A percentile compares a stretch with the other conserved stretches of the same genome.
phyloP scores from a whole-genome alignment of 2,113 vertebrate species.

The Actenoides lindsayi region DNA sequence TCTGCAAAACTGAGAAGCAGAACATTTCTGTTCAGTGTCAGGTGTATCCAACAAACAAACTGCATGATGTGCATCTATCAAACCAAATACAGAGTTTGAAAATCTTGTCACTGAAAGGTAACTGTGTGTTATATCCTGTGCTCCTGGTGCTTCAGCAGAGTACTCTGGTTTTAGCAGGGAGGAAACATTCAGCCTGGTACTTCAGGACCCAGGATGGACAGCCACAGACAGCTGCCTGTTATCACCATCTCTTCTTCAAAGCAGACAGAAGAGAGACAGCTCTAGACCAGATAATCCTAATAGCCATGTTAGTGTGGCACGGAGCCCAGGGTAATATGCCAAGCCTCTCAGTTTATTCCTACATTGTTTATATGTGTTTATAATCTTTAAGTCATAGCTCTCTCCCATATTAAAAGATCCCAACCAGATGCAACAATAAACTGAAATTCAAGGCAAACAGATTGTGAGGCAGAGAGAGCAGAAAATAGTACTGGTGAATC shows the following conservation, averaged over 20 bases:
- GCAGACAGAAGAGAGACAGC: background rate
- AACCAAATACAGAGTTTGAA: background rate
- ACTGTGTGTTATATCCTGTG: accelerated
- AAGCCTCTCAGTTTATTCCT: background rate
- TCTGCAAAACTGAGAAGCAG: background rate
- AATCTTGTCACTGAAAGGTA: background rate
- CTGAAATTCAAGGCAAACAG: conserved; percentile 33
- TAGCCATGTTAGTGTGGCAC: background rate
- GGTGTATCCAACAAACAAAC: background rate
- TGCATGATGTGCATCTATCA: accelerated
- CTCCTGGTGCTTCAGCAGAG: background rate
- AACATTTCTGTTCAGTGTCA: background rate
- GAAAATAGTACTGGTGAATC: conserved; percentile 13
- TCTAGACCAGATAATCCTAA: background rate
- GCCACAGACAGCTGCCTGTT: background rate
- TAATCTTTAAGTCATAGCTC: background rate
- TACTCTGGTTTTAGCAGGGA: background rate
- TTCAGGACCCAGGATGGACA: background rate
- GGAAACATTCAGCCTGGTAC: background rate
- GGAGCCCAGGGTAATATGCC: background rate
- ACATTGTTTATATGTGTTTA: background rate
- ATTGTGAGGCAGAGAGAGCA: background rate
- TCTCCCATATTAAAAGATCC: background rate
- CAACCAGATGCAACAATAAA: conserved; percentile 29
- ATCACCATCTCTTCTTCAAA: background rate